Conservation (phyloP, 2,797 vertebrate species). For the Yasuhikotakia modesta region DNA sequence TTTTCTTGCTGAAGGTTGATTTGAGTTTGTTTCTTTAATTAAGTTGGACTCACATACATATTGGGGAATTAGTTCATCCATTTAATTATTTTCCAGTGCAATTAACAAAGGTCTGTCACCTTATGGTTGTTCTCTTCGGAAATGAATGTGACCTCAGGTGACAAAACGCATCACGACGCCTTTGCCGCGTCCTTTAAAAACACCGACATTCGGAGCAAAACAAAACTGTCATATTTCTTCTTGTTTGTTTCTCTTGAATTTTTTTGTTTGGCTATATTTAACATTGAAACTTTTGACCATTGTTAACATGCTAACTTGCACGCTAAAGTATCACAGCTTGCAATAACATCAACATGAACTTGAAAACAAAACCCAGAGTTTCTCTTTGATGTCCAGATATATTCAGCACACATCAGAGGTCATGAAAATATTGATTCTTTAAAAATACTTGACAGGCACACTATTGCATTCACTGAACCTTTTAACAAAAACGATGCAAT, state of each 20-base stretch:
- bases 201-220: slow-evolving; percentile 30
- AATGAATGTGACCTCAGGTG: slow-evolving; percentile 78
- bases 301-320: neutral
- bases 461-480: slow-evolving; percentile 6
- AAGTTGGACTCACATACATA: slow-evolving; percentile 63
- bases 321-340: neutral
- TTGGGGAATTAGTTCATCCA: slow-evolving; percentile 57
- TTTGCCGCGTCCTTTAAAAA: slow-evolving; percentile 45
- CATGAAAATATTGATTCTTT: slow-evolving; percentile 26
- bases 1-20: slow-evolving; percentile 72
- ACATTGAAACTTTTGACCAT: slow-evolving; percentile 20
- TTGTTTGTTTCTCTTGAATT: slow-evolving; percentile 1
- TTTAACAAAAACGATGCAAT: neutral
- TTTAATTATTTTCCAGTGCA: slow-evolving; percentile 61
- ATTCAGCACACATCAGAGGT: slow-evolving; percentile 16
- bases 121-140: slow-evolving; percentile 69
- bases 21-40: slow-evolving; percentile 71
- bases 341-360: neutral
- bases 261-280: neutral
- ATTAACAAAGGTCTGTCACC: slow-evolving; percentile 72
- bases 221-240: slow-evolving; percentile 37
- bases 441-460: slow-evolving; percentile 23
- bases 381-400: slow-evolving; percentile 9
- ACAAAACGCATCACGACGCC: slow-evolving; percentile 63
- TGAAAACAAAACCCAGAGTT: neutral